phyloP scores from a whole-genome alignment of 2,888 invertebrate species.

The Hirtodrosophila duncani region DNA sequence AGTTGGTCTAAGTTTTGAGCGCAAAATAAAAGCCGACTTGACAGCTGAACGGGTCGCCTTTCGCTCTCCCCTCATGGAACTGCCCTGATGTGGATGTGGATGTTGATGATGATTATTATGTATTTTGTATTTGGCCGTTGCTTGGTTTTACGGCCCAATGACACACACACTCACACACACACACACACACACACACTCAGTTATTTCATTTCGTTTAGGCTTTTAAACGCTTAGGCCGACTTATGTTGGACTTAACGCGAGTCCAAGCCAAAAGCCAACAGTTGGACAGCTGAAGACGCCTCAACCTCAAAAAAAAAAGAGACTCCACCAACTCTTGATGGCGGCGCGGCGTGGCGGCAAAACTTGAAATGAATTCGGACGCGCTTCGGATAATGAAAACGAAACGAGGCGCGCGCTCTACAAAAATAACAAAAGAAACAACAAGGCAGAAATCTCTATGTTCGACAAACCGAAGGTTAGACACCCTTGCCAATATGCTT shows the following conservation, averaged over 20 bases:
- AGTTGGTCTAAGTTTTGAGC: slow-evolving; percentile 68
- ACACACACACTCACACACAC: slow-evolving; percentile 19
- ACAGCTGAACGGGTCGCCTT: slow-evolving; percentile 57
- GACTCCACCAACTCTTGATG: too few species aligned
- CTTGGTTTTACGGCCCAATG: slow-evolving; percentile 42
- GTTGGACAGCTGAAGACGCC: slow-evolving; percentile 64
- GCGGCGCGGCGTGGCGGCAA: slow-evolving; percentile 49
- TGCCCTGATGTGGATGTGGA: slow-evolving; percentile 21
- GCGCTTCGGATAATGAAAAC: slow-evolving; percentile 70
- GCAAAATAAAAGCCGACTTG: slow-evolving; percentile 68
- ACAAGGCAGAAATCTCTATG: too few species aligned
- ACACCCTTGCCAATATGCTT: too few species aligned
- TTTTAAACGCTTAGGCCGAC: slow-evolving; percentile 70
- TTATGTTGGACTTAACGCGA: slow-evolving; percentile 65
- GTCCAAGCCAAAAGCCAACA: slow-evolving; percentile 62
- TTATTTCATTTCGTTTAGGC: slow-evolving; percentile 65
- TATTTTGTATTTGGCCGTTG: slow-evolving; percentile 47
- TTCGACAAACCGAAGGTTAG: too few species aligned
- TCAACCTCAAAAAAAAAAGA: slow-evolving; percentile 32
- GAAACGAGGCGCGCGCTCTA: slow-evolving; percentile 64
- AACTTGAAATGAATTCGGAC: slow-evolving; percentile 67
- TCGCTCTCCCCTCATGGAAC: slow-evolving; percentile 23
- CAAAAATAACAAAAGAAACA: slow-evolving; percentile 12
- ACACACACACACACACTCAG: slow-evolving; percentile 9
- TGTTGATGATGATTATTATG: slow-evolving; percentile 61